Conservation (phyloP, 1,140 invertebrate genomes). For the Hycleus cichorii region DNA sequence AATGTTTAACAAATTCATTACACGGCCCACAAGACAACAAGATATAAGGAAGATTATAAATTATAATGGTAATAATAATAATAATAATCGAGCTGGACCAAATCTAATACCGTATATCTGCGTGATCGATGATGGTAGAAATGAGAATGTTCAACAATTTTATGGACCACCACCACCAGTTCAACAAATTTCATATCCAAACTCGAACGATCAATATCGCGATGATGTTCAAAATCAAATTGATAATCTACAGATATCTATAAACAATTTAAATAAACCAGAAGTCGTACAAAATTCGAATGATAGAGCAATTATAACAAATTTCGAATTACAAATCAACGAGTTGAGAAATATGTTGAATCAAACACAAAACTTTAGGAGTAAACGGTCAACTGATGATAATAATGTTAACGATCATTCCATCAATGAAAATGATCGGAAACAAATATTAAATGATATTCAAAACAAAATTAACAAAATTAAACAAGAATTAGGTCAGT, state of each 20-base stretch:
- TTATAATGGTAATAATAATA: neutral
- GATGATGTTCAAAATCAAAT: slow-evolving; percentile 30
- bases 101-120: neutral
- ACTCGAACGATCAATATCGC: slow-evolving; percentile 7
- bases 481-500: too few species aligned
- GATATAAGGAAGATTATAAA: neutral
- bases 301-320: slow-evolving; percentile 24
- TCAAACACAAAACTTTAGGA: neutral
- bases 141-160: neutral
- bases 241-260: slow-evolving; percentile 26
- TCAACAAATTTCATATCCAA: neutral
- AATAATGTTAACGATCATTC: too few species aligned
- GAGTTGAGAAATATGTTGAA: slow-evolving; percentile 28
- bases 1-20: slow-evolving; percentile 25
- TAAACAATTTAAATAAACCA: slow-evolving; percentile 25
- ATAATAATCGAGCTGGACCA: neutral
- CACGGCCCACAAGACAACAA: neutral
- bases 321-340: slow-evolving; percentile 30
- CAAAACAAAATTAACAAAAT: too few species aligned
- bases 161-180: neutral
- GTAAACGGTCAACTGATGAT: neutral
- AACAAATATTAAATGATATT: neutral
- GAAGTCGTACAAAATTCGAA: slow-evolving; percentile 27
- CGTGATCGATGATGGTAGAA: slow-evolving; percentile 2
- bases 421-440: neutral